Percentiles rank a stretch among this genome's conserved stretches.
Evolutionary conservation across 2,113 vertebrate species (phyloP).

Genomic region (Hyperopisus bebe): DNA sequence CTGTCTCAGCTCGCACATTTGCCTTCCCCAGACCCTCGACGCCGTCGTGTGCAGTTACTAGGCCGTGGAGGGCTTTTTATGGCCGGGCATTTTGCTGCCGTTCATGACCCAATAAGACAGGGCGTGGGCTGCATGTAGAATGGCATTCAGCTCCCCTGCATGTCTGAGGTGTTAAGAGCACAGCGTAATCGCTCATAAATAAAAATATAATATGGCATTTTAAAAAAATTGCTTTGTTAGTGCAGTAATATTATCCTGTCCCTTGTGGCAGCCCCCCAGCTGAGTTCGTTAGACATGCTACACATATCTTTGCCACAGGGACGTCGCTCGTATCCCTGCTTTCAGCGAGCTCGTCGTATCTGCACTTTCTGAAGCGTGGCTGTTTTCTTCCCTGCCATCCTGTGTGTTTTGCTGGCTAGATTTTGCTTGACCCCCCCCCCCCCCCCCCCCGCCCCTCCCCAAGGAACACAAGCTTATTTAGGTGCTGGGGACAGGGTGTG

Average conservation of each 20-base stretch:
- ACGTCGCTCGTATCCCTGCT: neutral
- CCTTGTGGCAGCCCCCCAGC: neutral
- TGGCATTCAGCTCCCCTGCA: constrained; percentile 24
- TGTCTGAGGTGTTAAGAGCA: constrained; percentile 13
- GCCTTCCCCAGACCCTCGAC: neutral
- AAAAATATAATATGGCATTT: neutral
- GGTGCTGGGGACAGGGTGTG: neutral
- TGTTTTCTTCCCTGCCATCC: neutral
- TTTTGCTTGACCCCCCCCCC: neutral
- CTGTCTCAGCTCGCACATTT: neutral
- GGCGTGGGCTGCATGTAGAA: neutral
- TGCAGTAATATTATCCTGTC: neutral
- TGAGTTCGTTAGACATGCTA: neutral
- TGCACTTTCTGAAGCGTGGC: neutral
- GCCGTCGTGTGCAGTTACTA: neutral
- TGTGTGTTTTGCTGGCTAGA: neutral
- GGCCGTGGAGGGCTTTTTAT: neutral
- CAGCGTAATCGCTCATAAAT: neutral
- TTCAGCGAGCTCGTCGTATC: neutral
- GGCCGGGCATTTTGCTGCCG: constrained; percentile 24
- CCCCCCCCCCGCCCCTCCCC: neutral
- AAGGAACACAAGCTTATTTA: constrained; percentile 12
- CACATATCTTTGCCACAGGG: neutral
- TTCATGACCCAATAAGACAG: constrained; percentile 23
- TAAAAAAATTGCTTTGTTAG: neutral